A percentile compares a stretch with the other conserved stretches of the same genome.
These are phyloP conservation scores for Ia io DNA, from an alignment of 2,113 vertebrate species.

Conservation along the genomic window DNA sequence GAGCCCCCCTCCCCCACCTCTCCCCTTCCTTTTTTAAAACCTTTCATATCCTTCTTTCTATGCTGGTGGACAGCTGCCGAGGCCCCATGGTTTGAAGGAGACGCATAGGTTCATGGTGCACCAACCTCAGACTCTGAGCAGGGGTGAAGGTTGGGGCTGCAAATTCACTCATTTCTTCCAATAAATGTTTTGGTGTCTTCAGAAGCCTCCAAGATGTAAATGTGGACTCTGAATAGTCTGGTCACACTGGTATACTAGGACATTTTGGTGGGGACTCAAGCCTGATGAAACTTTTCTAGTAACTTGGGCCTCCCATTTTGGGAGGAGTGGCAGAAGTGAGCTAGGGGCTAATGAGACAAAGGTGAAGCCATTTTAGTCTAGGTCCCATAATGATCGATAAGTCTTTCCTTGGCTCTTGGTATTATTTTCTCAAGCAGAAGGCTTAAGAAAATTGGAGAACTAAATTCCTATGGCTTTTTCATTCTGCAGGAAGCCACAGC, in stretches of 20 bases:
- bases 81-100: fast-evolving
- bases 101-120: fast-evolving
- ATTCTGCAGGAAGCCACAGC: not conserved
- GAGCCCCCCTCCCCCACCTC: fast-evolving
- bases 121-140: not conserved
- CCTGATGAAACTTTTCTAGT: not conserved
- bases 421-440: not conserved
- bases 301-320: not conserved
- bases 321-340: not conserved
- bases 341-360: too few relatives aligned
- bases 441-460: not conserved
- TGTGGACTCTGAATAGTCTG: not conserved
- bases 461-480: not conserved
- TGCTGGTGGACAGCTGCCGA: not conserved
- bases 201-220: not conserved
- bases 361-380: not conserved
- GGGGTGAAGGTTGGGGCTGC: not conserved
- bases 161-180: not conserved
- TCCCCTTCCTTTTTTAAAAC: slow-evolving; percentile 31
- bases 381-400: not conserved
- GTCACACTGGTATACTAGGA: not conserved
- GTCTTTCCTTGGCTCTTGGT: not conserved
- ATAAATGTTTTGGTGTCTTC: not conserved
- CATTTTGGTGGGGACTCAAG: not conserved
- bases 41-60: not conserved